Evolutionary conservation across 64 coral and sea anemone genomes (phyloP), one percentile per base, ranked within the genome.

Genomic region (Platygyra sinensis): DNA sequence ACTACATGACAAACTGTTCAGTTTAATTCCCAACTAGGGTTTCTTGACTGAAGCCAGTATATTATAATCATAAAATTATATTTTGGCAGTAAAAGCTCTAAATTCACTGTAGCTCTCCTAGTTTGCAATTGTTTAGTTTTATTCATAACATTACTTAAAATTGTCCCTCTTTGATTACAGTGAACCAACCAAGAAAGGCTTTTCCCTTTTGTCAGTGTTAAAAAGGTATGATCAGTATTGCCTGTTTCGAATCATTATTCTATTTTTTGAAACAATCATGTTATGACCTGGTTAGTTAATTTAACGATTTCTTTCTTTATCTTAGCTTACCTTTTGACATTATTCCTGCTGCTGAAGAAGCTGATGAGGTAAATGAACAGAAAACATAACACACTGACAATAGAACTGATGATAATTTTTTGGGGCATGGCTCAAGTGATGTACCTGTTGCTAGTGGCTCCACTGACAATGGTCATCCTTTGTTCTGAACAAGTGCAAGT

Each of bases 151-250:
- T 87, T 29, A 30, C 57, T 18, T 28, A 78, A 5, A 38, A 79
- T 79, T 42, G 10, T 60, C 20, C 57, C 13, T 78, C 11, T 71
- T 81, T 61, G 6, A 18, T 76, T 77, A n/a, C 14, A 89, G 80
- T 98, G 79, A 95, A 84, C 83, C 94, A 59, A 86, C 88, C 31
- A 99, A 99, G 80, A 99, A 96, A 22, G 97, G 91, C 10, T 99
- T 99, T 94, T 99, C 97, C 13, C 82, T 99, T 2, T 89, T 93
- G 46, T 95, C 97, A 72, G 88, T 99, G 1, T 82, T 99, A 11
- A 99, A 99, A 96, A 99, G 97, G 97, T 99, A 87, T 69, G 65
- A 27, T 2, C 0, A 69, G n/a, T n/a, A 28, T 69, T 57, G 15
- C 54, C 54, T 57, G 1, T 57, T 46, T 46, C 0, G 42, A 46